Evolutionary conservation across 2,113 vertebrate genomes (phyloP), one percentile per base, ranked within the genome.

Genomic region (Dinomys branickii): DNA sequence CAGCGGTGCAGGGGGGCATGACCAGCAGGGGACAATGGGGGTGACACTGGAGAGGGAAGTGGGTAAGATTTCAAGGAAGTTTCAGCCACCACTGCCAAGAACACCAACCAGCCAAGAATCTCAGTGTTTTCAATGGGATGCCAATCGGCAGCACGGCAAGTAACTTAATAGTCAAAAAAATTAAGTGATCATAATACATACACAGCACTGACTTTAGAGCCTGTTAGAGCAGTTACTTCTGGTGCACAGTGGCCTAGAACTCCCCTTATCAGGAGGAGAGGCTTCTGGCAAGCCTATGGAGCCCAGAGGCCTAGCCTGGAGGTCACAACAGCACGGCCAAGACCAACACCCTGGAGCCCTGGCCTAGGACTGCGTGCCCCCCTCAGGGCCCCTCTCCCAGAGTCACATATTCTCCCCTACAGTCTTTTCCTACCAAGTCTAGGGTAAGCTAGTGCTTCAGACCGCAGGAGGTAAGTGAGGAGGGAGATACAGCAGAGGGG

Each of bases 341-440:
- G 44, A 35, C 2, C 35, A 35, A 9, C 50, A 0, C 8, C 50
- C 54, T 52, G 38, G 3, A 77, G 61, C 67, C 63, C 3, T 0
- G 4, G 0, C 58, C 17, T 0, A 35, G 44, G 44, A 22, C 13
- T 67, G 10, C 50, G 30, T 14, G 4, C 7, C 1, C 6, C 38
- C 35, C 65, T 26, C 2, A 9, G 41, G 81, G 38, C 3, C 28
- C 35, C 58, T 41, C 44, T 59, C 80, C 61, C 41, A 75, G 13
- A 67, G 63, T 28, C 22, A 41, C 35, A 2, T 0, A 13, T 28
- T 63, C 73, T 91, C 17, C 54, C 14, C 61, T 77, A 8, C 22
- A 16, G 30, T 19, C 59, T 16, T 0, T 35, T 92, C 22, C 33
- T 33, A 41, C 30, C 38, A 8, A 83, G 59, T 44, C 19, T 7